Conservation (phyloP, 2,888 invertebrate species). For the Drosophila prolongata region DNA sequence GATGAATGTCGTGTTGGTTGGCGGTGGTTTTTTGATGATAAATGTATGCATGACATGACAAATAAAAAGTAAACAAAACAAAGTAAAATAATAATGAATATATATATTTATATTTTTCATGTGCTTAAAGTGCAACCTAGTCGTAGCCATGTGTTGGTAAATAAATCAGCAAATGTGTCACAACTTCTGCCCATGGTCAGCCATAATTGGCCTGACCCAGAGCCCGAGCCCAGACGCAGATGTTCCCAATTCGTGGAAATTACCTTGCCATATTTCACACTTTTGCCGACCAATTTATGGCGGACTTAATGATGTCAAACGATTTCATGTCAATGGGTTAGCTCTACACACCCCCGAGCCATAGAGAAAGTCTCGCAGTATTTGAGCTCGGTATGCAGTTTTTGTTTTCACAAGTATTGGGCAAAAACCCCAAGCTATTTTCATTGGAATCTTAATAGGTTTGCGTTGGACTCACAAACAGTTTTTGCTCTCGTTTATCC, state of each 20-base stretch:
- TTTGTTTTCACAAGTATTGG: conserved; percentile 38
- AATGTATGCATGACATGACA: conserved; percentile 35
- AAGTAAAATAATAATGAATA: conserved; percentile 32
- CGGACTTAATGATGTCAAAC: conserved; percentile 66
- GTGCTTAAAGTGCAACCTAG: conserved; percentile 35
- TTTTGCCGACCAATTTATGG: conserved; percentile 59
- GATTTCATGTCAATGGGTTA: conserved; percentile 69
- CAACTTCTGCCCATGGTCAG: conserved; percentile 56
- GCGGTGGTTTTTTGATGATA: conserved; percentile 38
- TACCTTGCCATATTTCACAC: conserved; percentile 70
- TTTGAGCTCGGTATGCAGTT: not conserved
- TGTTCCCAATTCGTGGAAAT: conserved; percentile 57
- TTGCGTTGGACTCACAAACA: conserved; percentile 42
- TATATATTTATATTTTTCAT: conserved; percentile 23
- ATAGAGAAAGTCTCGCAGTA: conserved; percentile 62
- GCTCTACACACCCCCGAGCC: conserved; percentile 59
- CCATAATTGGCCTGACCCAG: conserved; percentile 58
- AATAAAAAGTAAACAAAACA: conserved; percentile 32
- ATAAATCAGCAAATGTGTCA: conserved; percentile 54
- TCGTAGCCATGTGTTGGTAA: conserved; percentile 19
- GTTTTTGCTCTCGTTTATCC: conserved; percentile 14
- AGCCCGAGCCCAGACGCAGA: conserved; percentile 28
- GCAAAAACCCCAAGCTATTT: conserved; percentile 57
- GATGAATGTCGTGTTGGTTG: conserved; percentile 33
- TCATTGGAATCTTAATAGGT: conserved; percentile 48